phyloP scores from a whole-genome alignment of 2,797 vertebrate species.

The Cynodonichthys magdalenae region DNA sequence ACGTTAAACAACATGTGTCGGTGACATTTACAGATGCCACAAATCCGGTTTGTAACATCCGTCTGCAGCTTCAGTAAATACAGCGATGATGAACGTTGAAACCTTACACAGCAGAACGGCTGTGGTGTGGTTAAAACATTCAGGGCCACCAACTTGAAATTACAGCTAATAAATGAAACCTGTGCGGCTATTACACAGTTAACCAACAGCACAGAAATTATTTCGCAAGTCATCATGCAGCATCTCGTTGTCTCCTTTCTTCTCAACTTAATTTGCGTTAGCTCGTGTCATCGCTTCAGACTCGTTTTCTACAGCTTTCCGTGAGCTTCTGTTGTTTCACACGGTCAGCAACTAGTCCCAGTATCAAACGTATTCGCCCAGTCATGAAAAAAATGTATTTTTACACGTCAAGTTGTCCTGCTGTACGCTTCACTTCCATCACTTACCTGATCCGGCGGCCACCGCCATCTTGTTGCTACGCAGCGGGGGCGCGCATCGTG shows the following conservation, averaged over 20 bases:
- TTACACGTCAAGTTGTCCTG: not conserved
- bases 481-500: constrained; percentile 73
- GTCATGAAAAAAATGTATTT: fast-evolving
- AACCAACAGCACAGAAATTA: not conserved
- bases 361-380: fast-evolving
- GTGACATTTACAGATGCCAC: not conserved
- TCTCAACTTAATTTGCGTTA: constrained; percentile 35
- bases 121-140: not conserved
- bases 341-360: fast-evolving
- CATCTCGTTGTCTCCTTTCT: constrained; percentile 2
- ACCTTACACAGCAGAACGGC: not conserved
- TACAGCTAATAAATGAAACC: not conserved
- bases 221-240: not conserved
- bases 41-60: not conserved
- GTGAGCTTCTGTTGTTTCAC: not conserved
- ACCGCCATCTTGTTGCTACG: constrained; percentile 85
- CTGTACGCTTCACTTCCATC: constrained; percentile 43
- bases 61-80: not conserved
- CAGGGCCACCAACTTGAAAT: not conserved
- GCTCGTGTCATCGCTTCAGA: constrained; percentile 49
- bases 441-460: constrained; percentile 85
- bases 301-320: constrained; percentile 34
- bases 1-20: not conserved
- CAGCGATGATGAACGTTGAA: constrained; percentile 1
- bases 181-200: fast-evolving